Percentiles rank a stretch among this genome's conserved stretches.
These are phyloP conservation scores for Cantharis rufa DNA, from an alignment of 2,888 invertebrate species.

Conservation along the genomic window DNA sequence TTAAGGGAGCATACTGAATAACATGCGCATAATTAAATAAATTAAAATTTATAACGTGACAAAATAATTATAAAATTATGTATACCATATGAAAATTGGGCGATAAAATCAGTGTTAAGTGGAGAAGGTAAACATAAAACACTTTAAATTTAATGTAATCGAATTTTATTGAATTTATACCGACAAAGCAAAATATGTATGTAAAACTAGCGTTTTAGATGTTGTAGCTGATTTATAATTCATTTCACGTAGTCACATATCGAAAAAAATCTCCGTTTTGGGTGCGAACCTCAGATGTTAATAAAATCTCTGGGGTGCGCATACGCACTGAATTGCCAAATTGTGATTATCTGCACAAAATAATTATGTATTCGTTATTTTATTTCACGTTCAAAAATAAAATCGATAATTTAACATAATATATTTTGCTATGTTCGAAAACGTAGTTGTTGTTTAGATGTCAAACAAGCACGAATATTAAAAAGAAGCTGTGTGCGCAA, in stretches of 20 bases:
- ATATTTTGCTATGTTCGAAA: neutral
- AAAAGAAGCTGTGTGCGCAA: neutral
- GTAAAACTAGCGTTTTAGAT: neutral
- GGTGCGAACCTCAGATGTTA: neutral
- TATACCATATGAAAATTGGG: neutral
- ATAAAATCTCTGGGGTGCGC: neutral
- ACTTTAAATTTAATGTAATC: neutral
- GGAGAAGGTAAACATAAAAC: neutral
- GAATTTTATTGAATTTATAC: neutral
- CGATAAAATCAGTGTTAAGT: neutral
- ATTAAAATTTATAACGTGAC: constrained; percentile 2
- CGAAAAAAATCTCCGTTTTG: neutral
- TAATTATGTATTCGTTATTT: neutral
- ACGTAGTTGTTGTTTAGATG: neutral
- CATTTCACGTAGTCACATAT: neutral
- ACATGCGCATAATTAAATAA: constrained; percentile 24
- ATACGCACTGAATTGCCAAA: neutral
- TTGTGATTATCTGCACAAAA: neutral
- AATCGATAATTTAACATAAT: neutral
- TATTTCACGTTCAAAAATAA: neutral
- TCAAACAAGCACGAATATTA: neutral
- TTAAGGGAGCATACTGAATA: constrained; percentile 11
- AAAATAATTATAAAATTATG: neutral
- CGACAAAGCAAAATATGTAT: neutral
- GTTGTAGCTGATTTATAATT: neutral